Base-by-base conservation (phyloP, 2,113 vertebrate species). In the Mixornis gularis region DNA sequence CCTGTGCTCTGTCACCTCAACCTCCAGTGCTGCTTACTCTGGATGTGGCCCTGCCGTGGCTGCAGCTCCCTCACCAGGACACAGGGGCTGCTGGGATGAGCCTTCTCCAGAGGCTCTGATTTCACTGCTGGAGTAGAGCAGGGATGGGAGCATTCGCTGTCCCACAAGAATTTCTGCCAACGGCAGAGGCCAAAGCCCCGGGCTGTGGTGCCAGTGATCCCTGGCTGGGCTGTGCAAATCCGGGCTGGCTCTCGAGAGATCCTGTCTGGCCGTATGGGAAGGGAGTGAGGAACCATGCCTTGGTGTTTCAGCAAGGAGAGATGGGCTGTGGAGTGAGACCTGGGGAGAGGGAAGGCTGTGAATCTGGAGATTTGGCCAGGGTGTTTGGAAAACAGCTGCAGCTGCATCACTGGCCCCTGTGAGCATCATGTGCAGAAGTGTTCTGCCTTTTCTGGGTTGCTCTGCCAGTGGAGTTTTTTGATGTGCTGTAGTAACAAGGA, bases 351-450 rank as follows among this genome's bases (percentile, higher is more conserved):
- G 29, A 66, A 79, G 55, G 32, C n/a, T 77, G 15, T 1, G 8
- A 51, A 76, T 49, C 24, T 41, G 27, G 36, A 38, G 49, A 38
- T 69, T 59, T 73, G 62, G 63, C 62, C 49, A 26, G 32, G 26
- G 10, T 74, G 48, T 40, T 91, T 79, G 43, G 65, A 55, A 91
- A 92, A 71, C 73, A 85, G 79, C 73, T 93, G 87, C 52, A 92
- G 65, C 29, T 88, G 78, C 41, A 65, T 82, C 60, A 49, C 48
- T 36, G 22, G 62, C 11, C 74, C 46, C 65, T 63, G 44, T 16
- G 53, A 90, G 46, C 62, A 62, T 48, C 65, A 14, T 5, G 38
- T 72, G 73, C 87, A 41, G 74, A 17, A 66, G 12, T 2, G 3
- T 36, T n/a, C 73, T 74, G 79, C 25, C 41, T 82, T 73, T 32